Evolutionary conservation across 2,888 invertebrate species (phyloP).

Genomic region (Hypomecis atomaria): DNA sequence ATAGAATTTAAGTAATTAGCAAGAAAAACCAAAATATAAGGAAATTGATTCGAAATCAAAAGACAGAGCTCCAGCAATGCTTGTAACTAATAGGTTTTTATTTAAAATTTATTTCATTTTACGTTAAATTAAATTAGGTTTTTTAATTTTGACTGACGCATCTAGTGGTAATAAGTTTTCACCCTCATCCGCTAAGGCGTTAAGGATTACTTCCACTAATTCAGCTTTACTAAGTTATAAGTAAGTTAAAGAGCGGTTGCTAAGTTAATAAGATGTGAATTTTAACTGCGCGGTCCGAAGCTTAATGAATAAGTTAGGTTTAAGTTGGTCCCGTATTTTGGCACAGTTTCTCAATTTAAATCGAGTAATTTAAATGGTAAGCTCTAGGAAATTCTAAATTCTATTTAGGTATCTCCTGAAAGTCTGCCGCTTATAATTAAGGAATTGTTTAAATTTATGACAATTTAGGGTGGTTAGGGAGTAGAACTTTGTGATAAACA

Average conservation of each 20-base stretch:
- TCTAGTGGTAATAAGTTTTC: not conserved
- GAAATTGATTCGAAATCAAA: too few relatives aligned
- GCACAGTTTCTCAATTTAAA: conserved; percentile 30
- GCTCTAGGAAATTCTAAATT: conserved; percentile 2
- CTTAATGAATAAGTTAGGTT: conserved; percentile 55
- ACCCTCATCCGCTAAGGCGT: conserved; percentile 16
- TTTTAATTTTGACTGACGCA: not conserved
- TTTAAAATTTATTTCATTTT: too few relatives aligned
- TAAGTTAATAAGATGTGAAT: conserved; percentile 61
- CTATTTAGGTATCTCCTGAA: not conserved
- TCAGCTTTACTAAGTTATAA: conserved; percentile 53
- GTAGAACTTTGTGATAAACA: too few relatives aligned
- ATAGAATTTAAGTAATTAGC: too few relatives aligned
- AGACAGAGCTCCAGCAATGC: too few relatives aligned
- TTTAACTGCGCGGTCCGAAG: conserved; percentile 52
- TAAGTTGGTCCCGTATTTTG: conserved; percentile 26
- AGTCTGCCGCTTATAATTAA: too few relatives aligned
- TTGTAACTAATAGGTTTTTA: too few relatives aligned
- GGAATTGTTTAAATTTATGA: too few relatives aligned
- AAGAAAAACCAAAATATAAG: too few relatives aligned
- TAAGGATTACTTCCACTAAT: conserved; percentile 43
- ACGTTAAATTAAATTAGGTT: too few relatives aligned
- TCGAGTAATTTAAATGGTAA: conserved; percentile 11
- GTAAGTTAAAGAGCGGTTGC: conserved; percentile 54
- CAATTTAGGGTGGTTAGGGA: too few relatives aligned